These are phyloP conservation scores for Agrypnia vestita DNA, from an alignment of 1,140 invertebrate genomes.

Conservation along the genomic window DNA sequence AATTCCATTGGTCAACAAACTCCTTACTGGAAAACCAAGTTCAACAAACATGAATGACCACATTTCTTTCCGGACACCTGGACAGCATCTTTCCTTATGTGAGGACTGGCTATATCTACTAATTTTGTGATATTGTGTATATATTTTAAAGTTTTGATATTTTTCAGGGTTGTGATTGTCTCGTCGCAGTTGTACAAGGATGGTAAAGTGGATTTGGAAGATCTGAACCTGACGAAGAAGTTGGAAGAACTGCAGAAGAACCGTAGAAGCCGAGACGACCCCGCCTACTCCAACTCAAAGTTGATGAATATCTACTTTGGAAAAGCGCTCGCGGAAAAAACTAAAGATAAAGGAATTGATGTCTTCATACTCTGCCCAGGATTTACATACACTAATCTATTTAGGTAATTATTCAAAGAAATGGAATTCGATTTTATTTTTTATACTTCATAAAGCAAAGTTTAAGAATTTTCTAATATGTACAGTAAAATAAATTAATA, in stretches of 20 bases:
- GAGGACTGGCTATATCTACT: no score
- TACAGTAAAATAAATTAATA: no score
- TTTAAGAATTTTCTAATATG: no score
- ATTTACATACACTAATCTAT: slow-evolving; percentile 83
- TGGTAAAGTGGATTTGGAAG: slow-evolving; percentile 81
- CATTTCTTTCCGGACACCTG: no score
- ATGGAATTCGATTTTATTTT: no score
- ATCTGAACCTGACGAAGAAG: slow-evolving; percentile 72
- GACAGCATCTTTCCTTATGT: no score
- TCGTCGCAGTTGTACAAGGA: slow-evolving; percentile 72
- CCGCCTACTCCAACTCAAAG: slow-evolving; percentile 86
- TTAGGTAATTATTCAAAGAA: slow-evolving; percentile 63
- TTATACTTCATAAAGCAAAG: no score
- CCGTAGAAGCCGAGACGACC: slow-evolving; percentile 60
- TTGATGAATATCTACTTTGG: slow-evolving; percentile 84
- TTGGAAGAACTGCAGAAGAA: slow-evolving; percentile 66
- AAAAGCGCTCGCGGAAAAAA: slow-evolving; percentile 75
- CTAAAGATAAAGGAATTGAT: slow-evolving; percentile 76
- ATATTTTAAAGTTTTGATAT: background rate
- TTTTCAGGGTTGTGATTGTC: slow-evolving; percentile 72
- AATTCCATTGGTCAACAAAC: no score
- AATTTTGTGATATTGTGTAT: no score
- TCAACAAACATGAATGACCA: no score
- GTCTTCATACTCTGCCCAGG: slow-evolving; percentile 88
- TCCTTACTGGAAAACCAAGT: no score